Percentiles rank a stretch among this genome's conserved stretches.
phyloP scores from a whole-genome alignment of 2,888 invertebrate genomes.

The Odontocerum albicorne region DNA sequence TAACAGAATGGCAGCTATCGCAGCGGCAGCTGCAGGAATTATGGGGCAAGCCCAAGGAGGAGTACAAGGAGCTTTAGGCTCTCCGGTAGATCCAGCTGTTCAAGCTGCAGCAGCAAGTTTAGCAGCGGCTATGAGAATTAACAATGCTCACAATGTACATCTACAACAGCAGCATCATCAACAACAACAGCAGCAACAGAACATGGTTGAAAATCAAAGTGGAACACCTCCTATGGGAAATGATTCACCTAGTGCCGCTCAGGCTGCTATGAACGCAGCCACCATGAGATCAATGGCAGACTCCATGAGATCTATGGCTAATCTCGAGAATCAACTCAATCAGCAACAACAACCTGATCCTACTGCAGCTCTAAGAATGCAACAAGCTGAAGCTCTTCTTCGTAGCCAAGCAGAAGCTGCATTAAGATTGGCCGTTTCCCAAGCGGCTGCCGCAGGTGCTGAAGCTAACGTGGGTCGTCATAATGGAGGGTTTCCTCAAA shows the following conservation, averaged over 20 bases:
- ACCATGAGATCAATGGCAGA: slow-evolving; percentile 60
- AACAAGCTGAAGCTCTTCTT: slow-evolving; percentile 78
- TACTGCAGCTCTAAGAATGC: slow-evolving; percentile 66
- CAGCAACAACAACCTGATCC: slow-evolving; percentile 42
- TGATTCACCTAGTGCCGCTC: slow-evolving; percentile 52
- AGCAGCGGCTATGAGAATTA: slow-evolving; percentile 74
- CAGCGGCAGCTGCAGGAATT: slow-evolving; percentile 64
- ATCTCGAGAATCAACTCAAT: slow-evolving; percentile 43
- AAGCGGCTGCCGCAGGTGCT: slow-evolving; percentile 62
- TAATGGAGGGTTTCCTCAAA: slow-evolving; percentile 54
- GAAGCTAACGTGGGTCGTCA: slow-evolving; percentile 47
- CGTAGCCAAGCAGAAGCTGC: slow-evolving; percentile 86
- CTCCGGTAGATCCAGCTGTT: slow-evolving; percentile 61
- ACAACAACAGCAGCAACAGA: slow-evolving; percentile 38
- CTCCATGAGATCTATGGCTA: slow-evolving; percentile 52
- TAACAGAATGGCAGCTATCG: slow-evolving; percentile 70
- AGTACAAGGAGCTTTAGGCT: slow-evolving; percentile 49
- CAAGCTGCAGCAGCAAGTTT: slow-evolving; percentile 76
- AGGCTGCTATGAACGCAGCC: slow-evolving; percentile 59
- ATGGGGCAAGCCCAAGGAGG: slow-evolving; percentile 64
- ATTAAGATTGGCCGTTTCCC: slow-evolving; percentile 76
- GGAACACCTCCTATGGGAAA: slow-evolving; percentile 49
- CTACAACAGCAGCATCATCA: slow-evolving; percentile 36
- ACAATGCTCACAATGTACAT: slow-evolving; percentile 43
- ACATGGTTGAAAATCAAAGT: slow-evolving; percentile 37